Evolutionary conservation across 1,140 invertebrate genomes (phyloP).

Genomic region (Planococcus citri): DNA sequence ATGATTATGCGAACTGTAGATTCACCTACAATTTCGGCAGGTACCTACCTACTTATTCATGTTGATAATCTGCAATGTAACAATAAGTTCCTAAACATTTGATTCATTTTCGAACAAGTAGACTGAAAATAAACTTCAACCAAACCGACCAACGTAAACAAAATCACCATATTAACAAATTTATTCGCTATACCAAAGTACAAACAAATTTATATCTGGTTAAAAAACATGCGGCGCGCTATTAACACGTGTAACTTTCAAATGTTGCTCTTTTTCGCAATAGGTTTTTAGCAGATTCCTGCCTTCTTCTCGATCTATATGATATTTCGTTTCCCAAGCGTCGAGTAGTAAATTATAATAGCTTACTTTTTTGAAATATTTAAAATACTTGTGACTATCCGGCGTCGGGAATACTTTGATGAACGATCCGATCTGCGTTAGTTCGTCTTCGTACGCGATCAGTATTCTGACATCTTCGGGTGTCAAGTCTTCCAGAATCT

Average conservation of each 20-base stretch:
- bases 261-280: neutral
- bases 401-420: slow-evolving; percentile 73
- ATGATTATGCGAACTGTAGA: too few species aligned
- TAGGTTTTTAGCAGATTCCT: slow-evolving; percentile 24
- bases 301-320: slow-evolving; percentile 49
- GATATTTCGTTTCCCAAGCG: slow-evolving; percentile 76
- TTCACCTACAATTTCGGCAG: too few species aligned
- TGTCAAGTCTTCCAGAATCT: slow-evolving; percentile 63
- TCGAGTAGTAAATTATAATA: slow-evolving; percentile 92
- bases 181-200: too few species aligned
- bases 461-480: slow-evolving; percentile 81
- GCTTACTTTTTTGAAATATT: slow-evolving; percentile 66
- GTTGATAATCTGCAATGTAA: too few species aligned
- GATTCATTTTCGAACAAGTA: too few species aligned
- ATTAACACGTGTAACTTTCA: neutral
- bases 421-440: slow-evolving; percentile 49
- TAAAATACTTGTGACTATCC: slow-evolving; percentile 61
- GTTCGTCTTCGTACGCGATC: slow-evolving; percentile 79
- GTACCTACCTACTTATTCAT: too few species aligned
- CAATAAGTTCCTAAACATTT: too few species aligned
- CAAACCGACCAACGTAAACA: too few species aligned
- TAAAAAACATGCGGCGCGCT: neutral
- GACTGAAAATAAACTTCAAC: too few species aligned
- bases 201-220: too few species aligned
- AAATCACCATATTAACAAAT: too few species aligned